Evolutionary conservation across 64 coral and sea anemone genomes (phyloP).

Genomic region (Hydrozoanthus tunicans): DNA sequence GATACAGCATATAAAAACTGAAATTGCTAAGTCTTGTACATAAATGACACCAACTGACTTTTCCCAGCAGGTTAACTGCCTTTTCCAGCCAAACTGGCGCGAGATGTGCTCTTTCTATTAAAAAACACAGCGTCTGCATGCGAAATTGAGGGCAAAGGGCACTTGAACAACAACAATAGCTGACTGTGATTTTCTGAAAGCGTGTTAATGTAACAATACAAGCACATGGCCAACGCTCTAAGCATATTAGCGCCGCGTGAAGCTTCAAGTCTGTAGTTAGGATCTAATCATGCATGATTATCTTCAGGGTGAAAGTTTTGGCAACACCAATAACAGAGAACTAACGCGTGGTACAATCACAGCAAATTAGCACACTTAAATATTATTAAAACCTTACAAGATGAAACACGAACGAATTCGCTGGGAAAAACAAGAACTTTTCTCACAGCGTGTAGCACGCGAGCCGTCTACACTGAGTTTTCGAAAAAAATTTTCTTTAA

Average conservation of each 20-base stretch:
- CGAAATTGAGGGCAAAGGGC: slow-evolving; percentile 21
- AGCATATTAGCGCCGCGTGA: background rate
- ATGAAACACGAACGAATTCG: slow-evolving; percentile 40
- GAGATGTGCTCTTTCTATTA: background rate
- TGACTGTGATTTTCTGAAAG: background rate
- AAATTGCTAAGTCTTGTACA: too few relatives aligned
- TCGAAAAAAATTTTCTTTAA: background rate
- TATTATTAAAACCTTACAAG: slow-evolving; percentile 36
- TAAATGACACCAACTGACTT: too few relatives aligned
- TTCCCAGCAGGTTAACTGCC: too few relatives aligned
- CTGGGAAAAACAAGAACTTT: slow-evolving; percentile 5
- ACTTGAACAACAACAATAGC: slow-evolving; percentile 9
- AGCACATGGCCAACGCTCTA: slow-evolving; percentile 3
- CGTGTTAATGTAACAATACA: slow-evolving; percentile 32
- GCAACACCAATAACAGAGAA: background rate
- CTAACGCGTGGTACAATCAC: background rate
- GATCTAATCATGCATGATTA: slow-evolving; percentile 2
- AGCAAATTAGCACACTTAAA: slow-evolving; percentile 55
- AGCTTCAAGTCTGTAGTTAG: background rate
- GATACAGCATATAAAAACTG: background rate
- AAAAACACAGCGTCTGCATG: slow-evolving; percentile 13
- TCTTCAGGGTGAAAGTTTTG: background rate
- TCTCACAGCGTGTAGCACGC: background rate
- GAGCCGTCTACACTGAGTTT: background rate
- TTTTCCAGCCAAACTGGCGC: background rate